Evolutionary conservation across 1,140 invertebrate species (phyloP).

Genomic region (Acromyrmex echinatior): DNA sequence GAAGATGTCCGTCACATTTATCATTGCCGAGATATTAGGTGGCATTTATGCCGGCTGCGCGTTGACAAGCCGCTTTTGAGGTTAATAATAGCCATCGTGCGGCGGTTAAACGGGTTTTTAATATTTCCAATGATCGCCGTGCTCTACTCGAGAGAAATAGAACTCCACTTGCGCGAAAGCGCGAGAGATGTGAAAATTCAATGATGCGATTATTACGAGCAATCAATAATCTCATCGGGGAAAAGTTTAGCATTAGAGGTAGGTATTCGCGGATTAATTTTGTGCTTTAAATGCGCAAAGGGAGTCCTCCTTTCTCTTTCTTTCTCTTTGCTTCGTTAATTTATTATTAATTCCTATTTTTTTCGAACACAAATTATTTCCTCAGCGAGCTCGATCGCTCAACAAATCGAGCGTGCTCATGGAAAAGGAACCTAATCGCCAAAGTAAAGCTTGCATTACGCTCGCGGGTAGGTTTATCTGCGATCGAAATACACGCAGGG

Average conservation of each 20-base stretch:
- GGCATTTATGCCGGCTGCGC: constrained; percentile 54
- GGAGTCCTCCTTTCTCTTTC: not conserved
- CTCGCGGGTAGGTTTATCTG: constrained; percentile 71
- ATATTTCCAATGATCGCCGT: constrained; percentile 31
- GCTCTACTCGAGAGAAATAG: not conserved
- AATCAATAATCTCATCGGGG: constrained; percentile 19
- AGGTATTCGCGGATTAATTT: not conserved
- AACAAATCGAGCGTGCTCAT: constrained; percentile 61
- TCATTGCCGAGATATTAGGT: constrained; percentile 63
- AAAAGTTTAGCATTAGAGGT: not conserved
- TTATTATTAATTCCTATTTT: constrained; percentile 25
- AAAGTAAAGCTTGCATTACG: constrained; percentile 75
- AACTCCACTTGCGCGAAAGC: not conserved
- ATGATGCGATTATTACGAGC: constrained; percentile 12
- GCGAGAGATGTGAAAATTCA: constrained; percentile 3
- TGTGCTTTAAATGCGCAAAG: not conserved
- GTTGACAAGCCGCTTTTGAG: constrained; percentile 60
- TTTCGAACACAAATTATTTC: constrained; percentile 36
- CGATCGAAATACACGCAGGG: constrained; percentile 70
- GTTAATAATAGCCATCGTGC: constrained; percentile 57
- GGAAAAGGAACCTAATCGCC: constrained; percentile 74
- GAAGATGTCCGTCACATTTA: constrained; percentile 57
- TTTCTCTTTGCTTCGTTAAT: not conserved
- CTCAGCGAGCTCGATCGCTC: constrained; percentile 1
- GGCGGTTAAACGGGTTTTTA: constrained; percentile 52